These are phyloP conservation scores for Leptinotarsa lineolata DNA, from an alignment of 1,140 invertebrate species.

Conservation along the genomic window DNA sequence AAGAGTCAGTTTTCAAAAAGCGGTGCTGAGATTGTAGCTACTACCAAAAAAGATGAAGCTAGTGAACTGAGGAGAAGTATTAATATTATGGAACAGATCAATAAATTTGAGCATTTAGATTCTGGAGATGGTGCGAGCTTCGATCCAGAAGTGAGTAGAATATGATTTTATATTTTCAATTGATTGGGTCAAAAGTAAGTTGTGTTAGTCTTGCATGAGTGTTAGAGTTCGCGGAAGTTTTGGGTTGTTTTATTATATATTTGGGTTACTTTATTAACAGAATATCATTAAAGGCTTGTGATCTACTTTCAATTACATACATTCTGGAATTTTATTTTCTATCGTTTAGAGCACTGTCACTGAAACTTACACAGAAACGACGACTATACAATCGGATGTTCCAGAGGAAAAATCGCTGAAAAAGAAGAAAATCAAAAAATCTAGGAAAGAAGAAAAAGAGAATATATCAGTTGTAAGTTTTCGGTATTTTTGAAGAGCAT, in stretches of 20 bases:
- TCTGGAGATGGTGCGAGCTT: slow-evolving; percentile 27
- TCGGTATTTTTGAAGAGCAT: slow-evolving; percentile 28
- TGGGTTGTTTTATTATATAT: slow-evolving; percentile 22
- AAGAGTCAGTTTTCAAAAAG: slow-evolving; percentile 46
- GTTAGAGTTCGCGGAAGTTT: neutral
- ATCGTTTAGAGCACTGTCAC: slow-evolving; percentile 51
- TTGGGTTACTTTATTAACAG: slow-evolving; percentile 4
- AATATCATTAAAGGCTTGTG: neutral
- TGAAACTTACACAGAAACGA: slow-evolving; percentile 50
- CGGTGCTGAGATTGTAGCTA: slow-evolving; percentile 27
- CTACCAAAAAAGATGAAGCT: slow-evolving; percentile 37
- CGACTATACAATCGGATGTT: slow-evolving; percentile 36
- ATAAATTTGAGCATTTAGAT: slow-evolving; percentile 46
- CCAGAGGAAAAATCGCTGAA: slow-evolving; percentile 46
- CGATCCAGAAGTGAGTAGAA: slow-evolving; percentile 39
- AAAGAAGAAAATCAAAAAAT: slow-evolving; percentile 66
- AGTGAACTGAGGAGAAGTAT: slow-evolving; percentile 40
- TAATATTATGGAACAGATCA: slow-evolving; percentile 51
- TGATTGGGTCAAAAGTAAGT: slow-evolving; percentile 22
- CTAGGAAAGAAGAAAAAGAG: slow-evolving; percentile 66
- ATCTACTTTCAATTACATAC: neutral
- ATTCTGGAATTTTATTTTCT: neutral
- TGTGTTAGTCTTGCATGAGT: slow-evolving; percentile 13
- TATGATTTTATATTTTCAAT: slow-evolving; percentile 19
- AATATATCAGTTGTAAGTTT: slow-evolving; percentile 68